Percentiles rank a stretch among this genome's conserved stretches.
Conservation (phyloP, 2,113 vertebrate species). For the Oncorhynchus kisutch region DNA sequence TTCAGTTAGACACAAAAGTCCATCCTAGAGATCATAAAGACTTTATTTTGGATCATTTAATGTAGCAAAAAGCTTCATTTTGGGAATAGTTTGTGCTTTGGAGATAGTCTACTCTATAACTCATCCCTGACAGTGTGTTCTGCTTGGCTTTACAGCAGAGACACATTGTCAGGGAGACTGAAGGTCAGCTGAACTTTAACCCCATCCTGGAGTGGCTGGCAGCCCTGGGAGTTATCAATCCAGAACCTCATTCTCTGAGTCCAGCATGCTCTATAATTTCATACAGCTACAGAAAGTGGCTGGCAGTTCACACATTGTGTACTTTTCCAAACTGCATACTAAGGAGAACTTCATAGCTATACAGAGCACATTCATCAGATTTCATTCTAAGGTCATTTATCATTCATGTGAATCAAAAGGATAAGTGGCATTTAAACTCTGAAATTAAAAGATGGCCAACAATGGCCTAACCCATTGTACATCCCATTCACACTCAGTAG, state of each 20-base stretch:
- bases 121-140: conserved; percentile 45
- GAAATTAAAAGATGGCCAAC: not conserved
- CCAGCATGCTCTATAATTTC: conserved; percentile 41
- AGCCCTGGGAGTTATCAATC: conserved; percentile 58
- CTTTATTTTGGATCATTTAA: not conserved
- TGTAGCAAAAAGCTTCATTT: conserved; percentile 18
- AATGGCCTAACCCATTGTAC: not conserved
- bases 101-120: conserved; percentile 38
- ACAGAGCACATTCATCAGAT: not conserved
- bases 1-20: conserved; percentile 9
- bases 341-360: not conserved
- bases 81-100: conserved; percentile 23
- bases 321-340: not conserved
- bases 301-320: not conserved
- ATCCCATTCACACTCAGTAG: not conserved
- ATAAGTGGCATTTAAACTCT: not conserved
- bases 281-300: not conserved
- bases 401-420: not conserved
- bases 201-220: conserved; percentile 18
- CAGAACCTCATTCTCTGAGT: conserved; percentile 46
- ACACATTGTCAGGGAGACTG: conserved; percentile 52
- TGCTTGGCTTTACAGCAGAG: conserved; percentile 40
- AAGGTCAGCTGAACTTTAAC: conserved; percentile 60
- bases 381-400: too few relatives aligned
- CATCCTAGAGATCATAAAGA: not conserved